Evolutionary conservation across 1,140 invertebrate species (phyloP).

Genomic region (Hypothenemus hampei): DNA sequence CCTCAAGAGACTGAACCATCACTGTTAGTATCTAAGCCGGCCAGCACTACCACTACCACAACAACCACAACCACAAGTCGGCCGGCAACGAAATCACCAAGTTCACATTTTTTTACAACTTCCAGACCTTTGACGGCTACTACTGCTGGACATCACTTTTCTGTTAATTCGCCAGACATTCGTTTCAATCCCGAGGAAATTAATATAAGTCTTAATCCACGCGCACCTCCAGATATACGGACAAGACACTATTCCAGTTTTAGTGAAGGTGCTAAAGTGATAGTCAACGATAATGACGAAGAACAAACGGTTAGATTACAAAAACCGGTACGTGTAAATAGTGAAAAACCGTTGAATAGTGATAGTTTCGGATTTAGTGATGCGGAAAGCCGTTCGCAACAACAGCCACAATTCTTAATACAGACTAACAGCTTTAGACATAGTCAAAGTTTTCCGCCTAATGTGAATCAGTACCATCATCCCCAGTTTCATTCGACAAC

Average conservation of each 20-base stretch:
- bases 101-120: slow-evolving; percentile 29
- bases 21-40: slow-evolving; percentile 31
- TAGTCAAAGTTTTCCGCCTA: slow-evolving; percentile 22
- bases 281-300: slow-evolving; percentile 19
- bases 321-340: slow-evolving; percentile 3
- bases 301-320: slow-evolving; percentile 2
- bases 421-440: slow-evolving; percentile 25
- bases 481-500: slow-evolving; percentile 18
- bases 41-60: slow-evolving; percentile 31
- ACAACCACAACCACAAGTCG: slow-evolving; percentile 33
- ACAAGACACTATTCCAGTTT: slow-evolving; percentile 36
- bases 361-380: slow-evolving; percentile 12
- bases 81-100: slow-evolving; percentile 16
- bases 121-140: slow-evolving; percentile 30
- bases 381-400: background rate
- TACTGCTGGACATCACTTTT: slow-evolving; percentile 35
- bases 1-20: slow-evolving; percentile 38
- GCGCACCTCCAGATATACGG: slow-evolving; percentile 37
- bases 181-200: slow-evolving; percentile 44
- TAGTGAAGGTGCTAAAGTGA: no score
- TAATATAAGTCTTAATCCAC: slow-evolving; percentile 41
- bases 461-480: slow-evolving; percentile 16
- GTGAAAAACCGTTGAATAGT: slow-evolving; percentile 16
- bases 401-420: slow-evolving; percentile 17
- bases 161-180: slow-evolving; percentile 39